Percentiles rank a stretch among this genome's conserved stretches.
Evolutionary conservation across 1,140 invertebrate species (phyloP).

Genomic region (Euwallacea similis): DNA sequence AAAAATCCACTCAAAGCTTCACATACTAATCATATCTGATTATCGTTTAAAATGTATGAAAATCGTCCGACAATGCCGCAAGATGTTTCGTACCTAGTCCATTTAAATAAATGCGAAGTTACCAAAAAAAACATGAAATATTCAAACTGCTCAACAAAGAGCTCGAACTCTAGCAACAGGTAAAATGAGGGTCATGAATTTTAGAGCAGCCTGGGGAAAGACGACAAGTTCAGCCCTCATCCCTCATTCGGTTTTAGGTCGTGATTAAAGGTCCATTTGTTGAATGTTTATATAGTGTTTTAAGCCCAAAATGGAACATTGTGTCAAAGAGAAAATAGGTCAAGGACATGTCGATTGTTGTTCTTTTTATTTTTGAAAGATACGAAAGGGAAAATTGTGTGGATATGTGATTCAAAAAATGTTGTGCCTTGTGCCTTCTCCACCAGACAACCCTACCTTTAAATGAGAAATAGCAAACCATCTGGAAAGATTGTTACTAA

Average conservation of each 20-base stretch:
- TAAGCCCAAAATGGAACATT: too few relatives aligned
- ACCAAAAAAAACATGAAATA: conserved; percentile 5
- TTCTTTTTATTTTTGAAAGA: too few relatives aligned
- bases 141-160: conserved; percentile 13
- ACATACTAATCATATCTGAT: neutral
- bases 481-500: too few relatives aligned
- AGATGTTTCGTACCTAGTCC: too few relatives aligned
- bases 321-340: too few relatives aligned
- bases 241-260: conserved; percentile 12
- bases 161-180: conserved; percentile 20
- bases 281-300: conserved; percentile 5
- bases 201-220: neutral
- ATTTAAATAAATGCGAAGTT: conserved; percentile 20
- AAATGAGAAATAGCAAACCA: too few relatives aligned
- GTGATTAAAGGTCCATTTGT: conserved; percentile 19
- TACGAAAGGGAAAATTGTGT: too few relatives aligned
- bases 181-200: conserved; percentile 23
- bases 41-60: neutral
- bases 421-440: too few relatives aligned
- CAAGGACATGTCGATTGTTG: too few relatives aligned
- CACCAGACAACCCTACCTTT: too few relatives aligned
- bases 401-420: too few relatives aligned
- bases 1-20: neutral
- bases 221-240: conserved; percentile 10
- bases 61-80: neutral